These are phyloP conservation scores for Oryctes rhinoceros DNA, from an alignment of 1,140 invertebrate genomes.

Conservation along the genomic window DNA sequence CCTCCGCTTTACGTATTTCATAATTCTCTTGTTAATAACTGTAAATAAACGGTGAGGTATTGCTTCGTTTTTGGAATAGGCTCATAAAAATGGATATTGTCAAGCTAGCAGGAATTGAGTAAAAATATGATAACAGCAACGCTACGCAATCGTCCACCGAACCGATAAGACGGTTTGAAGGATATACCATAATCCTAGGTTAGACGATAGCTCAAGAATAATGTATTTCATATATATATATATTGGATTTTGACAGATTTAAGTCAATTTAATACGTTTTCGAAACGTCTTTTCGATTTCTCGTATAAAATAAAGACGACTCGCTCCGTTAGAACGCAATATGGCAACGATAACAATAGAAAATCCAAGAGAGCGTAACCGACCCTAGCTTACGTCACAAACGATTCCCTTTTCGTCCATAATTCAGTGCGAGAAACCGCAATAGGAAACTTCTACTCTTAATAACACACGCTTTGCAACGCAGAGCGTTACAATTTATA, in stretches of 20 bases:
- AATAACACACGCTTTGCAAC: neutral
- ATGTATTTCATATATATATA: slow-evolving; percentile 4
- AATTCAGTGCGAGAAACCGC: slow-evolving; percentile 7
- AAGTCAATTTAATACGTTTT: slow-evolving; percentile 19
- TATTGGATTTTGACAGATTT: slow-evolving; percentile 16
- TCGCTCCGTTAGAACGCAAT: neutral
- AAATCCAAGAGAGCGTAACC: slow-evolving; percentile 17
- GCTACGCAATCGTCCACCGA: neutral
- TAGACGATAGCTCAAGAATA: neutral
- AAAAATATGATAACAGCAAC: neutral
- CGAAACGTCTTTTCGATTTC: neutral
- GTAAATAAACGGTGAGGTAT: too few species aligned
- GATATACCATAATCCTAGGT: neutral
- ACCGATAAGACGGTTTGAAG: neutral
- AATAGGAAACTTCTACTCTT: neutral
- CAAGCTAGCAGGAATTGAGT: neutral
- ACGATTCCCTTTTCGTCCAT: slow-evolving; percentile 3
- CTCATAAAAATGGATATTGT: neutral
- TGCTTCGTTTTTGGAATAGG: too few species aligned
- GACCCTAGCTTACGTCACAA: neutral
- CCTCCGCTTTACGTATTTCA: too few species aligned
- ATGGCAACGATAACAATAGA: slow-evolving; percentile 14
- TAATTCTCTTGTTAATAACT: too few species aligned
- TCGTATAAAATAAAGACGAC: neutral
- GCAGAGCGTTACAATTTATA: neutral